phyloP scores from a whole-genome alignment of 2,113 vertebrate species.

The Seriola dumerili region DNA sequence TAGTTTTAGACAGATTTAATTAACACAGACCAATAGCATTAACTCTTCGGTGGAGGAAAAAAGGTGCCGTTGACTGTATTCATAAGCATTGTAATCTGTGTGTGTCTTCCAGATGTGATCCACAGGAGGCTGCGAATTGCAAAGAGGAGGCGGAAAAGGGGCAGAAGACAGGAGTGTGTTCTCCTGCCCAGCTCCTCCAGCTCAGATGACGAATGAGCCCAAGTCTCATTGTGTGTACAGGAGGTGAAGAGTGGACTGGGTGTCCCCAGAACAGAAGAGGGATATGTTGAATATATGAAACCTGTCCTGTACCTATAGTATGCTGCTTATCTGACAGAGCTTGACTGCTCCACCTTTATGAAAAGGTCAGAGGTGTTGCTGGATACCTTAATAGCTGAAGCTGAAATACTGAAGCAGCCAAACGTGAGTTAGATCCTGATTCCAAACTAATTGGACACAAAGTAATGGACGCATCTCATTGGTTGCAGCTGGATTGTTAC shows the following conservation, averaged over 20 bases:
- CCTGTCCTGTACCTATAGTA: not conserved
- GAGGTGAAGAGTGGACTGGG: not conserved
- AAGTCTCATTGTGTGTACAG: not conserved
- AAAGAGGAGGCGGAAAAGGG: slow-evolving; percentile 79
- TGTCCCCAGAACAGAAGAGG: not conserved
- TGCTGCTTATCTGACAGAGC: not conserved
- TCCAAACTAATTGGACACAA: not conserved
- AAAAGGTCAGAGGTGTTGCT: not conserved
- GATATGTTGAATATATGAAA: not conserved
- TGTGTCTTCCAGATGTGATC: slow-evolving; percentile 81
- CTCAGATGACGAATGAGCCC: slow-evolving; percentile 70
- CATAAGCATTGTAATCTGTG: not conserved
- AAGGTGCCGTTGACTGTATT: not conserved
- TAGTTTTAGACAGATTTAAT: not conserved
- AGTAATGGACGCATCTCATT: not conserved
- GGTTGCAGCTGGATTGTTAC: not conserved
- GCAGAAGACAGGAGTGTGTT: slow-evolving; percentile 76
- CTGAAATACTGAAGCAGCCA: not conserved
- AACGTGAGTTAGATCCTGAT: not conserved
- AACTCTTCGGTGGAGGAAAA: too few relatives aligned
- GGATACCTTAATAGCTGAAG: not conserved
- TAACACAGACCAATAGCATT: not conserved
- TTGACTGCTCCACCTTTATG: not conserved
- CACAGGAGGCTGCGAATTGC: slow-evolving; percentile 79
- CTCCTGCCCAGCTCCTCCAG: slow-evolving; percentile 81